Evolutionary conservation across 1,140 invertebrate genomes (phyloP).

Genomic region (Papilio polytes): DNA sequence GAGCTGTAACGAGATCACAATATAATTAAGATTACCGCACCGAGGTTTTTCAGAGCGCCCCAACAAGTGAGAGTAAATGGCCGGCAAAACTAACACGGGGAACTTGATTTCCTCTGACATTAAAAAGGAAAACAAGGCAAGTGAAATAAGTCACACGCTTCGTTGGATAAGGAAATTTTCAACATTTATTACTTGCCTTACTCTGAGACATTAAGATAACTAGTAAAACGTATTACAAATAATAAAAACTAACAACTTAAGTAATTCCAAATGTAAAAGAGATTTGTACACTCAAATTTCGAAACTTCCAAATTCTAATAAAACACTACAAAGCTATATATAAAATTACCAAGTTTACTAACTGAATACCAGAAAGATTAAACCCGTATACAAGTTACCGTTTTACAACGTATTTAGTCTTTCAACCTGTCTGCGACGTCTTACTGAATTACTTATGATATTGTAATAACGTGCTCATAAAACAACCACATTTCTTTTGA

Average conservation of each 20-base stretch:
- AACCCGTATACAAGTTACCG: slow-evolving; percentile 15
- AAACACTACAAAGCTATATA: neutral
- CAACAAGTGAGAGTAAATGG: slow-evolving; percentile 73
- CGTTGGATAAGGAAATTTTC: neutral
- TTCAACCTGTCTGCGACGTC: neutral
- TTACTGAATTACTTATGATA: neutral
- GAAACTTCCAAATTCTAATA: neutral
- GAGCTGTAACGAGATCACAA: slow-evolving; percentile 80
- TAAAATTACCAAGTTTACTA: neutral
- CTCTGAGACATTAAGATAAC: neutral
- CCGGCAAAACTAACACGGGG: slow-evolving; percentile 61
- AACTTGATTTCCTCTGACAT: slow-evolving; percentile 57
- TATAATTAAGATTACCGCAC: slow-evolving; percentile 82
- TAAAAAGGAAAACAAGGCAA: slow-evolving; percentile 50
- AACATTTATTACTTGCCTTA: slow-evolving; percentile 3
- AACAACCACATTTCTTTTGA: neutral
- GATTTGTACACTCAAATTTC: neutral
- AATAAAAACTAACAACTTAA: neutral
- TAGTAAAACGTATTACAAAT: neutral
- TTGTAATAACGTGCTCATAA: neutral
- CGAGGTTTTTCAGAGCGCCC: slow-evolving; percentile 69
- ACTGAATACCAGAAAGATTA: slow-evolving; percentile 27
- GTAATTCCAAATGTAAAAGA: neutral
- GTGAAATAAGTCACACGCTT: slow-evolving; percentile 16
- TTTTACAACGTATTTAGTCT: slow-evolving; percentile 2